Base-by-base conservation (phyloP, 2,888 invertebrate genomes). In the Lasius fuliginosus region DNA sequence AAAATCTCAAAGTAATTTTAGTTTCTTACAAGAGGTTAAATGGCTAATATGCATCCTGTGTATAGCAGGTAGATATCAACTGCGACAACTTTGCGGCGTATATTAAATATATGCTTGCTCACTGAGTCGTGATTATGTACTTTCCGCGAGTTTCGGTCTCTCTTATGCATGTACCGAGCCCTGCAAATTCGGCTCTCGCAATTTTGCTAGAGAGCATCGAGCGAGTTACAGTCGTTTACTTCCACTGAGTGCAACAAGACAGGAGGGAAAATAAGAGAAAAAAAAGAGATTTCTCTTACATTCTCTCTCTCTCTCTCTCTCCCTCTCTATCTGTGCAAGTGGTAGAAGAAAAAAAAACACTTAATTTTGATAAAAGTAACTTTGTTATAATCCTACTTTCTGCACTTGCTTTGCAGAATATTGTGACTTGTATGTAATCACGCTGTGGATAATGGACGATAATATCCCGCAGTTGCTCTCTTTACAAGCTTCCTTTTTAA, bases 291-390 rank as follows among this genome's bases (percentile, higher is more conserved):
- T 62, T 42, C 27, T 77, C 62, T 56, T 5, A 18, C n/a, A 53
- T 53, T 53, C n/a, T 53, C 53, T n/a, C 8, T 53, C 53, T 3
- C 60, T 46, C 36, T n/a, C 33, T n/a, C 8, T 53, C 53, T 3
- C 60, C 33, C 36, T n/a, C 33, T 15, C 40, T 68, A n/a, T 8
- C 15, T 42, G 49, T 3, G 8, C 40, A 40, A 46, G 18, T 60
- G 46, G n/a, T 49, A 53, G 67, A 82, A 75, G 82, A 62, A 82
- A 69, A 82, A 65, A 67, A 76, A 86, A 86, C 79, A 76, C 86
- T 86, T 64, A 64, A 73, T 82, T 85, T 85, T 86, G 85, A 62
- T 85, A 88, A 87, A 91, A 91, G 88, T 87, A 86, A 90, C 84
- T 87, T 88, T 86, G 86, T 91, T 91, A 90, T 91, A 91, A 87